A percentile compares a stretch with the other conserved stretches of the same genome.
phyloP scores from a whole-genome alignment of 2,797 vertebrate species.

The Tiaroga cobitis region DNA sequence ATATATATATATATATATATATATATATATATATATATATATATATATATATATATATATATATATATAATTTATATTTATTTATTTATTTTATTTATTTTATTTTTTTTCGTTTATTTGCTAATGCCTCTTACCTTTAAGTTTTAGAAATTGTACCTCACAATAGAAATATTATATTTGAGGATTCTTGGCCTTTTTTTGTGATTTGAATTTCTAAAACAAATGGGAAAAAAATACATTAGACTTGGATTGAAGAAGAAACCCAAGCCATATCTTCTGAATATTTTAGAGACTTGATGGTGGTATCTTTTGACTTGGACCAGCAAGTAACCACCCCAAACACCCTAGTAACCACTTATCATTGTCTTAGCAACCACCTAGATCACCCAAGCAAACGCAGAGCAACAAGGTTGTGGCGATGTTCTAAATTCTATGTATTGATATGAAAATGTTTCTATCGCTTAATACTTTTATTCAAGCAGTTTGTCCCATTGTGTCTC shows the following conservation, averaged over 20 bases:
- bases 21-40: too few relatives aligned
- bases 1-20: too few relatives aligned
- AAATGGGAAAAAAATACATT: neutral
- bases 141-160: neutral
- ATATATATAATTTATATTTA: too few relatives aligned
- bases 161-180: neutral
- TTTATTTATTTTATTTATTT: too few relatives aligned
- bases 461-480: neutral
- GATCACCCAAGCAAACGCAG: neutral
- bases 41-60: too few relatives aligned
- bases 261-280: neutral
- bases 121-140: neutral
- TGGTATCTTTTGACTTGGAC: neutral
- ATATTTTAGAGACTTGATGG: neutral
- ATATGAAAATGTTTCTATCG: neutral
- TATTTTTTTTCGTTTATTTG: neutral
- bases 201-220: neutral
- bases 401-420: neutral
- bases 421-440: neutral
- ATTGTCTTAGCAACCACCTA: neutral
- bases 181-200: neutral
- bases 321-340: neutral
- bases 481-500: slow-evolving; percentile 23
- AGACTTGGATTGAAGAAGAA: neutral
- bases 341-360: neutral